These are phyloP conservation scores for Globia sparganii DNA, from an alignment of 2,888 invertebrate species.

Conservation along the genomic window DNA sequence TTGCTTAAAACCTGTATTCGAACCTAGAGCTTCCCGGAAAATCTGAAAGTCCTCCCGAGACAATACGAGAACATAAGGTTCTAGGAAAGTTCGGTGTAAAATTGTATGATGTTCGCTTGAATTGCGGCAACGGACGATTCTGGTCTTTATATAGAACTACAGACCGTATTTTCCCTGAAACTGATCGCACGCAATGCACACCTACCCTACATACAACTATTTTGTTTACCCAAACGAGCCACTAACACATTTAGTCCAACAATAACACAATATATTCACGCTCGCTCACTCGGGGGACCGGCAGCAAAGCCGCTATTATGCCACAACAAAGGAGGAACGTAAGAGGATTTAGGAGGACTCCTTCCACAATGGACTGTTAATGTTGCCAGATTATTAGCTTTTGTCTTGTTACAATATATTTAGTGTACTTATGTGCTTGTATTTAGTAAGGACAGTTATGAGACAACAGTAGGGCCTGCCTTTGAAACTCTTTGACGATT, in stretches of 20 bases:
- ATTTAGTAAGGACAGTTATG: not conserved
- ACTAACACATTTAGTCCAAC: conserved; percentile 26
- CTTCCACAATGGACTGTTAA: conserved; percentile 38
- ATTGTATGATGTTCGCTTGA: not conserved
- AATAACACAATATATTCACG: conserved; percentile 56
- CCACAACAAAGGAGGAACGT: conserved; percentile 54
- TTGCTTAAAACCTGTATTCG: not conserved
- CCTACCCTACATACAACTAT: not conserved
- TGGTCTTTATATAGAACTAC: not conserved
- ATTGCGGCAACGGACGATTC: not conserved
- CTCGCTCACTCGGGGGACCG: conserved; percentile 26
- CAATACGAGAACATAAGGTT: not conserved
- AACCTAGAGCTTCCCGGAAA: not conserved
- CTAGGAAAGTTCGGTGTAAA: not conserved
- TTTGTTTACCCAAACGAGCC: conserved; percentile 14
- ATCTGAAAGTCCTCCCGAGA: not conserved
- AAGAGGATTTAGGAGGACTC: conserved; percentile 61
- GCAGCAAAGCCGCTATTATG: conserved; percentile 52
- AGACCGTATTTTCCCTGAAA: not conserved
- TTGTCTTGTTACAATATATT: conserved; percentile 26
- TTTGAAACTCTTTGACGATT: not conserved
- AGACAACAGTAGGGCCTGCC: not conserved
- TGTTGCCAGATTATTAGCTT: conserved; percentile 31
- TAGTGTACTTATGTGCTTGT: not conserved
- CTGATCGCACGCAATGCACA: not conserved